Conservation (phyloP, 2,888 invertebrate genomes). For the Lochmaea crataegi region DNA sequence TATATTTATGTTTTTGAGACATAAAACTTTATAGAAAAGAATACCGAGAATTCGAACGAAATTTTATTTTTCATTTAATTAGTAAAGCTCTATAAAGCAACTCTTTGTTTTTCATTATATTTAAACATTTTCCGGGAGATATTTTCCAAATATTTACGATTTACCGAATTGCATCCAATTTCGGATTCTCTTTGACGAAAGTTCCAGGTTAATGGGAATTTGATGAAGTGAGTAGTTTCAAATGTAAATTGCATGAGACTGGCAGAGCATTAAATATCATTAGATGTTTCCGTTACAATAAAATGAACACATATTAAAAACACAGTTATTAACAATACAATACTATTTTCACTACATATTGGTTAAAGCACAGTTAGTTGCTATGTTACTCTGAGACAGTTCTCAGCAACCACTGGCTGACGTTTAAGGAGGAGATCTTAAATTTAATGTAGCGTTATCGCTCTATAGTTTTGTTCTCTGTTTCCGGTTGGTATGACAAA, state of each 20-base stretch:
- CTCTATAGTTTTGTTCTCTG: no score
- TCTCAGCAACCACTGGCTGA: no score
- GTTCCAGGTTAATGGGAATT: neutral
- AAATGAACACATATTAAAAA: neutral
- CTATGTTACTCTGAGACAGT: no score
- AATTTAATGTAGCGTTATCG: no score
- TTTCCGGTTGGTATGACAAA: no score
- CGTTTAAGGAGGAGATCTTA: no score
- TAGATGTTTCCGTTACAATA: neutral
- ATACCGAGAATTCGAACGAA: neutral
- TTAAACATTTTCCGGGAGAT: neutral
- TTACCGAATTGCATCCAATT: neutral
- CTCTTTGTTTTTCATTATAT: neutral
- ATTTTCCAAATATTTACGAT: neutral
- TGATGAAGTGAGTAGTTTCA: neutral
- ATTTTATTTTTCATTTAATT: constrained; percentile 3
- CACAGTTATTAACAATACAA: neutral
- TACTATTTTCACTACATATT: no score
- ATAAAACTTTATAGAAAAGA: neutral
- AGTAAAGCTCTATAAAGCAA: neutral
- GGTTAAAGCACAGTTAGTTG: no score
- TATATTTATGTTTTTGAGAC: constrained; percentile 1
- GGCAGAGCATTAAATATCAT: neutral
- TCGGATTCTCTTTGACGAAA: neutral
- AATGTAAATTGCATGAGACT: neutral